A percentile compares a stretch with the other conserved stretches of the same genome.
Conservation (phyloP, 2,888 invertebrate genomes). For the Myathropa florea region DNA sequence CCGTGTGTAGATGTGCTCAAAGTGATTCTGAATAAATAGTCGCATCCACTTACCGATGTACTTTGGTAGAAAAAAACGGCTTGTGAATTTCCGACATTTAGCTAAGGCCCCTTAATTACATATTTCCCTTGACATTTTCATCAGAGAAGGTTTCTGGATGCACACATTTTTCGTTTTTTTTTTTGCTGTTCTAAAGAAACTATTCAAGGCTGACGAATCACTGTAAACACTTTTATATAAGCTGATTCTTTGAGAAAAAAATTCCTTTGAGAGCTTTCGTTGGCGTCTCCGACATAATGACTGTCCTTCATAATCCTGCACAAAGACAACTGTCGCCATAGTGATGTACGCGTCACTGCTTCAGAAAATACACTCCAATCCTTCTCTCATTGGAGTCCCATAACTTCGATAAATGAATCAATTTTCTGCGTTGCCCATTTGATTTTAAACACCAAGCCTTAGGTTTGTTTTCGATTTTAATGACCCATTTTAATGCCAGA, state of each 20-base stretch:
- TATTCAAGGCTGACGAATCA: neutral
- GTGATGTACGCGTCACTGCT: neutral
- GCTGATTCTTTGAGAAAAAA: too few species aligned
- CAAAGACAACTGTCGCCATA: neutral
- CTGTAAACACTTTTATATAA: neutral
- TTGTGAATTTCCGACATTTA: too few species aligned
- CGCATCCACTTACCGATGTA: too few species aligned
- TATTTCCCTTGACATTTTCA: too few species aligned
- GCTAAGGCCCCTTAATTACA: too few species aligned
- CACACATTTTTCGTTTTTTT: too few species aligned
- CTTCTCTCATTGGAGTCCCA: neutral
- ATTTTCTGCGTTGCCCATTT: neutral
- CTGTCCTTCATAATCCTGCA: neutral
- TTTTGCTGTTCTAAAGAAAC: too few species aligned
- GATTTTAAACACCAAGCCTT: neutral
- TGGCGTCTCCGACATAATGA: neutral
- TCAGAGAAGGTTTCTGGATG: too few species aligned
- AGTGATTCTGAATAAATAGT: too few species aligned
- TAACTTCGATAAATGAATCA: constrained; percentile 1
- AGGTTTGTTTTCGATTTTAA: constrained; percentile 18
- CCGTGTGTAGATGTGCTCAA: too few species aligned
- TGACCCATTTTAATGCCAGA: constrained; percentile 19
- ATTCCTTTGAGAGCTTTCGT: neutral
- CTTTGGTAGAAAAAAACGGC: too few species aligned
- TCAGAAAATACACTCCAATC: neutral